These are phyloP conservation scores for Erebia ligea DNA, from an alignment of 2,888 invertebrate genomes.

Conservation along the genomic window DNA sequence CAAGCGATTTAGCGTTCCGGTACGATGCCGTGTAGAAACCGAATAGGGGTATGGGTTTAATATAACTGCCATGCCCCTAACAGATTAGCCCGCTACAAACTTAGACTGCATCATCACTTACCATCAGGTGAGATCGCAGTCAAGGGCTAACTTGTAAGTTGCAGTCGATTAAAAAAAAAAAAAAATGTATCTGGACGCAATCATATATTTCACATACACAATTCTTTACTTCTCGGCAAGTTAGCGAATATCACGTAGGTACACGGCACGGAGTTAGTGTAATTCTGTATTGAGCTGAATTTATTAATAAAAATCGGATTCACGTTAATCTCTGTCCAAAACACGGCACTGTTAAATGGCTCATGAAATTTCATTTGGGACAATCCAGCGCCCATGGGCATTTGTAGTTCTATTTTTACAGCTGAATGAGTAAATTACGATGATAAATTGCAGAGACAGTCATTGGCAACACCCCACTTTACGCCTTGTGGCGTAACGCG, in stretches of 20 bases:
- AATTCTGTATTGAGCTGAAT: constrained; percentile 19
- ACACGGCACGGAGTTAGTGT: not conserved
- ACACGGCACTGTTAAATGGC: constrained; percentile 64
- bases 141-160: too few species aligned
- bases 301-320: constrained; percentile 53
- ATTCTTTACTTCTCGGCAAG: not conserved
- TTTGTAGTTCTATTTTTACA: constrained; percentile 1
- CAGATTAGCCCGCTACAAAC: too few species aligned
- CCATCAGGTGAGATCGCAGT: too few species aligned
- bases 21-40: too few species aligned
- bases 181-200: not conserved
- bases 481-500: not conserved
- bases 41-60: too few species aligned
- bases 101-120: too few species aligned
- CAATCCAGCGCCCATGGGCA: constrained; percentile 49
- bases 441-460: not conserved
- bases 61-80: too few species aligned
- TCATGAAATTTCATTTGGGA: constrained; percentile 58
- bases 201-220: not conserved
- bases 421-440: not conserved
- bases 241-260: not conserved
- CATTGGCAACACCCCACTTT: not conserved
- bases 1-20: too few species aligned
- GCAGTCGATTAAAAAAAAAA: too few species aligned
- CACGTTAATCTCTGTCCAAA: constrained; percentile 70